Percentiles rank a stretch among this genome's conserved stretches.
These are phyloP conservation scores for Scolanthus callimorphus DNA, from an alignment of 92 coral and sea anemone genomes.

Conservation along the genomic window DNA sequence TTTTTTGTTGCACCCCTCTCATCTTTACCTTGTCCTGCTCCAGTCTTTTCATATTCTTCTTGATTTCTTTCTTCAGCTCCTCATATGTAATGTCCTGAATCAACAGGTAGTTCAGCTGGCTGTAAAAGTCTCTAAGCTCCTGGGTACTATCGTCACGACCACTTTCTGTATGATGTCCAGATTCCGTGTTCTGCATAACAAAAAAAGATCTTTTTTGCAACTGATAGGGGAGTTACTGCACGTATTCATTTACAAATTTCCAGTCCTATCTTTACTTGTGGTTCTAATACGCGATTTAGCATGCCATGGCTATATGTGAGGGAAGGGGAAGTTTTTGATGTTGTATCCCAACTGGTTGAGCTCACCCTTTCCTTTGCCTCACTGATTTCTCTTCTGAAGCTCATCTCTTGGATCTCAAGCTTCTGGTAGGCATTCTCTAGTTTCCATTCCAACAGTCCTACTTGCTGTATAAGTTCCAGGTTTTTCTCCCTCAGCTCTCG, in stretches of 20 bases:
- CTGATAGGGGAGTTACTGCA: no score
- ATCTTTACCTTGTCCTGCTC: constrained; percentile 43
- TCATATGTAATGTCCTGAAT: constrained; percentile 53
- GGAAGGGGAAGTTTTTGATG: no score
- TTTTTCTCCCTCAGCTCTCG: constrained; percentile 67
- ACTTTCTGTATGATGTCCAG: no score
- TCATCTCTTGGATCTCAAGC: constrained; percentile 83
- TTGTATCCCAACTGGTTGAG: no score
- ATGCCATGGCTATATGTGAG: neutral
- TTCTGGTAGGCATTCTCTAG: constrained; percentile 90
- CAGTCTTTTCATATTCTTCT: constrained; percentile 52
- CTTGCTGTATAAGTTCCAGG: constrained; percentile 65
- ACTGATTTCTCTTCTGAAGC: constrained; percentile 77
- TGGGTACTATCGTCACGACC: no score
- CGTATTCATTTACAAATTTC: no score
- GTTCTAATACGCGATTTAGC: neutral
- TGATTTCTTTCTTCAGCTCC: constrained; percentile 72
- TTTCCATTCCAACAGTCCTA: constrained; percentile 82
- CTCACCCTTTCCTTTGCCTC: constrained; percentile 74
- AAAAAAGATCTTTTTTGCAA: no score
- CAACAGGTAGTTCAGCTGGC: constrained; percentile 49
- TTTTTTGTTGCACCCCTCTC: no score
- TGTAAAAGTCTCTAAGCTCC: constrained; percentile 50
- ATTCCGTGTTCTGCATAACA: no score
- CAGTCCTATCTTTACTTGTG: no score